Conservation (phyloP, 2,888 invertebrate genomes). For the Synanthedon vespiformis region DNA sequence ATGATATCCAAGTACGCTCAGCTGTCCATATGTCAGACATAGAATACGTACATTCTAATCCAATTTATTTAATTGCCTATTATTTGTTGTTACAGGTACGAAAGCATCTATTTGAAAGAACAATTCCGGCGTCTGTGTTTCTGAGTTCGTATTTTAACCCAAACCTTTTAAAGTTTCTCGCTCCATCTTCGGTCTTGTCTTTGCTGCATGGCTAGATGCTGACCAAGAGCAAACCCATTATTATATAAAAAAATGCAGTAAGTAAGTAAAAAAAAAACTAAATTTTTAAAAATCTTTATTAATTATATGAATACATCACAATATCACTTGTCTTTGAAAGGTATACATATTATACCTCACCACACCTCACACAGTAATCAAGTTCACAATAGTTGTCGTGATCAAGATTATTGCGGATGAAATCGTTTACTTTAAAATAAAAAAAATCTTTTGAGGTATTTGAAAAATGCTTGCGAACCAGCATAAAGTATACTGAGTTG, state of each 20-base stretch:
- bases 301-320: constrained; percentile 4
- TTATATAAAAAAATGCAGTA: constrained; percentile 1
- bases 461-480: background rate
- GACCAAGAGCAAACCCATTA: no score
- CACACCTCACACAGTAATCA: constrained; percentile 36
- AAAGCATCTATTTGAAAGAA: no score
- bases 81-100: no score
- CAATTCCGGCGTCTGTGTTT: no score
- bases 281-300: background rate
- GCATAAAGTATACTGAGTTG: background rate
- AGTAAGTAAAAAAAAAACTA: background rate
- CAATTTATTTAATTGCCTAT: no score
- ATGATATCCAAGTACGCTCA: no score
- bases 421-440: background rate
- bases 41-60: no score
- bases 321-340: constrained; percentile 28
- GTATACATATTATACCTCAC: constrained; percentile 13
- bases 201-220: no score
- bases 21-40: no score
- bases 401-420: constrained; percentile 34
- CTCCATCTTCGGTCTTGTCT: no score
- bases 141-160: no score
- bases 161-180: no score
- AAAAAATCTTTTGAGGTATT: background rate
- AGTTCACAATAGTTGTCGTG: constrained; percentile 58